Conservation (phyloP, 2,113 vertebrate genomes). For the Phylloscopus trochiloides region DNA sequence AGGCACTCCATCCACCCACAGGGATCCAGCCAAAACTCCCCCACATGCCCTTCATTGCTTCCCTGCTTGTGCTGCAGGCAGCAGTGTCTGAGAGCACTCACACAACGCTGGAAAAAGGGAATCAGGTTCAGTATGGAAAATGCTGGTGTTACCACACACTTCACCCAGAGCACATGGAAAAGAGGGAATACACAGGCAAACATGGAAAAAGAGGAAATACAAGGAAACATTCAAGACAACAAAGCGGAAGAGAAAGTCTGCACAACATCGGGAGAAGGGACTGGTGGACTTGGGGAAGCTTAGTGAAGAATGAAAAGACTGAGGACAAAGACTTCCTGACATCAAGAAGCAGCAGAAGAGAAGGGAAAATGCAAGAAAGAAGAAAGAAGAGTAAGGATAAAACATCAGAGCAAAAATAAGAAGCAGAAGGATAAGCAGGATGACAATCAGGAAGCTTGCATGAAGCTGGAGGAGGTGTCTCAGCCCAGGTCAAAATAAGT, state of each 20-base stretch:
- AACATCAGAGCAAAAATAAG: not conserved
- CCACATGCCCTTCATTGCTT: rapidly evolving
- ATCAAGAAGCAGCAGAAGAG: not conserved
- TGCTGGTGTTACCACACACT: not conserved
- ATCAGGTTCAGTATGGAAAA: not conserved
- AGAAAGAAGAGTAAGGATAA: not conserved
- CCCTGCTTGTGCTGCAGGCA: not conserved
- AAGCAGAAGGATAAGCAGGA: not conserved
- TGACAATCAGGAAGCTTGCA: not conserved
- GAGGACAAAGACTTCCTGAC: not conserved
- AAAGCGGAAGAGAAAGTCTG: not conserved
- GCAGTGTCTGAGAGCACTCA: not conserved
- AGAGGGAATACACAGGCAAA: not conserved
- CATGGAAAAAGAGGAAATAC: not conserved
- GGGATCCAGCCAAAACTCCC: not conserved
- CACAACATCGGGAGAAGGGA: not conserved
- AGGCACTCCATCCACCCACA: not conserved
- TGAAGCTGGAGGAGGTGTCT: not conserved
- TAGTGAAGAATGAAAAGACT: not conserved
- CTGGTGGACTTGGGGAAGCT: not conserved
- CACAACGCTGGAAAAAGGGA: not conserved
- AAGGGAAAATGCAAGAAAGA: not conserved
- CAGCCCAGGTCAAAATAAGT: not conserved
- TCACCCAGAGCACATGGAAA: not conserved
- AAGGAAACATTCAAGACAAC: not conserved